Evolutionary conservation across 2,888 invertebrate genomes (phyloP).

Genomic region (Meghimatium bilineatum): DNA sequence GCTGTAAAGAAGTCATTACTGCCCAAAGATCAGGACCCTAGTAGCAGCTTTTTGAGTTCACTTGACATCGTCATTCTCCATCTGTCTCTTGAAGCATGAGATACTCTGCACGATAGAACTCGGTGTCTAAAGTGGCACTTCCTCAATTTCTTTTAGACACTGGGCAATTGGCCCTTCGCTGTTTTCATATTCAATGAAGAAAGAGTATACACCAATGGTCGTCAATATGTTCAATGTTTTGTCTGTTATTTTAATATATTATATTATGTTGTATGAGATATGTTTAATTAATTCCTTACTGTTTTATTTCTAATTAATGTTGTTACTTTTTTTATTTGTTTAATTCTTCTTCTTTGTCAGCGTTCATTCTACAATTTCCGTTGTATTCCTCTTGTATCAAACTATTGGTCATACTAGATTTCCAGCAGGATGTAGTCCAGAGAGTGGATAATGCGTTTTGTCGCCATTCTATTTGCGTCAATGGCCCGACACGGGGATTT

Average conservation of each 20-base stretch:
- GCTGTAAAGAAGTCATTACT: constrained; percentile 1
- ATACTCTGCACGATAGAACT: background rate
- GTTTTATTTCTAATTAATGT: too few species aligned
- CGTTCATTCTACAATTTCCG: too few species aligned
- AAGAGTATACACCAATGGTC: too few species aligned
- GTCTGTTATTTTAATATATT: background rate
- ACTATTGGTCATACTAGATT: too few species aligned
- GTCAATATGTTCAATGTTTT: background rate
- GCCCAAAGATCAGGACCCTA: background rate
- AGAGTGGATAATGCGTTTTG: too few species aligned
- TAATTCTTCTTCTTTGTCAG: too few species aligned
- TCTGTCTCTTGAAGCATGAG: background rate
- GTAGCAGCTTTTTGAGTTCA: background rate
- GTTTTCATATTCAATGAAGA: background rate
- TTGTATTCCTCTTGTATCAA: too few species aligned
- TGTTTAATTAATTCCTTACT: background rate
- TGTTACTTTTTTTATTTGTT: too few species aligned
- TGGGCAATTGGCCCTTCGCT: background rate
- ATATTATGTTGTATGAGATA: background rate
- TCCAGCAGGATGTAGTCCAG: too few species aligned
- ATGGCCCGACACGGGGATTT: too few species aligned
- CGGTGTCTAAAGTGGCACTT: background rate
- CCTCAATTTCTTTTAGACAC: background rate
- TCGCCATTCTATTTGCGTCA: too few species aligned
- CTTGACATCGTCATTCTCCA: background rate